phyloP scores from a whole-genome alignment of 2,797 vertebrate genomes.

The Parauchenoglanis punctatus region DNA sequence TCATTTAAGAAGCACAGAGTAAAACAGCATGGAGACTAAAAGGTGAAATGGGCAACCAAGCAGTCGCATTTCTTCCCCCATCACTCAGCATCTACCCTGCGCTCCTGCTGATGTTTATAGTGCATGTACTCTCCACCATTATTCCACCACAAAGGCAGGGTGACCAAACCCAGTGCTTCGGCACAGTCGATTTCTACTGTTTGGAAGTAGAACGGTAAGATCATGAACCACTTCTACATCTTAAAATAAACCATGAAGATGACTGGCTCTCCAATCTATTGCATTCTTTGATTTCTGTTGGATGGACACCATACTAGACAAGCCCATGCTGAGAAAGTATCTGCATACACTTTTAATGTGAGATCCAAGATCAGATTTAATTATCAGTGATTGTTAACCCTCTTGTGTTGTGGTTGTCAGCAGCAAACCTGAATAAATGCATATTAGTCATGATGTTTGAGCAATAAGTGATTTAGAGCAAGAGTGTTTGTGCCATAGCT shows the following conservation, averaged over 20 bases:
- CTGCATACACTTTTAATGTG: background rate
- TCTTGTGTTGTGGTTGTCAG: too few relatives aligned
- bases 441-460: background rate
- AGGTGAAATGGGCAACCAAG: background rate
- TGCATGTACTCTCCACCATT: background rate
- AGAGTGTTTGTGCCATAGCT: background rate
- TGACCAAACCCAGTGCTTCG: background rate
- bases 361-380: background rate
- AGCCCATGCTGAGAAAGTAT: background rate
- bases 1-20: constrained; percentile 49
- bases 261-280: background rate
- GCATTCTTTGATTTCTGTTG: background rate
- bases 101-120: background rate
- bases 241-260: background rate
- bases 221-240: background rate
- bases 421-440: background rate
- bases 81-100: background rate
- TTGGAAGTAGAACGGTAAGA: background rate
- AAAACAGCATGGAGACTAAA: constrained; percentile 13
- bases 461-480: background rate
- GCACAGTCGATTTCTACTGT: background rate
- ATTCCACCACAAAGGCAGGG: background rate
- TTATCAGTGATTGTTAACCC: background rate
- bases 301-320: background rate
- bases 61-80: background rate